Base-by-base conservation (phyloP, 2,888 invertebrate genomes). In the Epinotia demarniana region DNA sequence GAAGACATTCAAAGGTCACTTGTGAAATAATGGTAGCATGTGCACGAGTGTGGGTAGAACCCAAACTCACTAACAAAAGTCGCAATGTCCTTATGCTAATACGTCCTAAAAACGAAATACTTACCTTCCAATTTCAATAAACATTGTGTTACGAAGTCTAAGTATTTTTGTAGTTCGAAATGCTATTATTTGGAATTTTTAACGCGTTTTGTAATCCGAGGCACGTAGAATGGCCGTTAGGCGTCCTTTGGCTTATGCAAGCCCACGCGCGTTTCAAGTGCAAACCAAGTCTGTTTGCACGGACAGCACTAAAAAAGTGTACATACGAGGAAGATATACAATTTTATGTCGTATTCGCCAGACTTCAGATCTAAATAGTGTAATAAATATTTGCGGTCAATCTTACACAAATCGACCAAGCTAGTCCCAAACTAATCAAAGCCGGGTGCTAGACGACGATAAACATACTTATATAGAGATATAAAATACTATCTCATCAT, bases 161-260 rank as follows among this genome's bases (percentile, higher is more conserved):
- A 53, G 71, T 62, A 62, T 67, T 61, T 55, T 62, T 72, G 27
- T 53, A 43, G 66, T 64, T 71, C 27, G 66, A 53, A 71, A 71
- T 75, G 55, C 71, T 71, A 71, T 75, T 75, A 75, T 75, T 75
- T 19, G 66, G 43, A 72, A 75, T 66, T 67, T 75, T 75, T 27
- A 46, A 72, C 63, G 55, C n/a, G 67, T 75, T 75, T 72, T 72
- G 79, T 43, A 80, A 88, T 89, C 85, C 87, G 78, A 82, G 79
- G 82, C 88, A 89, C 87, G 88, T 86, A 84, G 81, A 82, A 79
- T 80, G 85, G 85, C 85, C 85, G 85, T 86, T 89, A 86, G 80
- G 82, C 80, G 87, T 86, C 89, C 87, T 87, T 90, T 88, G 86
- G 87, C 86, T 88, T 90, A 89, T 86, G 87, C 86, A 80, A 85